Conservation (phyloP, 2,888 invertebrate genomes). For the Nomada hirtipes region DNA sequence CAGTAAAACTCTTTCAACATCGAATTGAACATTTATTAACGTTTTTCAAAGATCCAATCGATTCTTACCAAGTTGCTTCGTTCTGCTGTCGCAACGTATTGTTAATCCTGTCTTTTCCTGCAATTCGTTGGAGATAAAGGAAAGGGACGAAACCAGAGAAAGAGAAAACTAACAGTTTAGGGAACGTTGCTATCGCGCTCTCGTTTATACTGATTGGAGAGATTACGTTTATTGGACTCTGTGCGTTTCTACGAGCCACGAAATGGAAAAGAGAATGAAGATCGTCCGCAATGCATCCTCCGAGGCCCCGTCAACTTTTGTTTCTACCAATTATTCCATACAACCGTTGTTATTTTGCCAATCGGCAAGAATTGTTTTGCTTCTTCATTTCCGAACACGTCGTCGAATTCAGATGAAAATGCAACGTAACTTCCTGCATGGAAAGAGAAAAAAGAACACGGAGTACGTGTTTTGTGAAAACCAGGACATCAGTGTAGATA, state of each 20-base stretch:
- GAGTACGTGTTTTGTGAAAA: no score
- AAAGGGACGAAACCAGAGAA: background rate
- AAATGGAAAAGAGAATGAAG: background rate
- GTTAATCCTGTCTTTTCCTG: background rate
- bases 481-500: no score
- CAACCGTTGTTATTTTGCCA: background rate
- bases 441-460: no score
- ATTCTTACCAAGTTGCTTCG: no score
- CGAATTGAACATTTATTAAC: no score
- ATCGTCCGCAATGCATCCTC: slow-evolving; percentile 1
- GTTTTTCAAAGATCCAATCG: no score
- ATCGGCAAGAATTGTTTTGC: background rate
- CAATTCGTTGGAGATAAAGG: background rate
- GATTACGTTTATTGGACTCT: slow-evolving; percentile 12
- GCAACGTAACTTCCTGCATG: no score
- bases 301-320: background rate
- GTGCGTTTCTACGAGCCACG: background rate
- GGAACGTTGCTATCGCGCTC: background rate
- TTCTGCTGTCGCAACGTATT: background rate
- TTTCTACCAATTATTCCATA: background rate
- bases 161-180: background rate
- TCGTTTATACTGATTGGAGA: slow-evolving; percentile 15
- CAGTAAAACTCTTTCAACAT: no score
- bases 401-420: background rate
- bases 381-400: background rate